These are phyloP conservation scores for Drosophila ironensis DNA, from an alignment of 1,140 invertebrate genomes.

Conservation along the genomic window DNA sequence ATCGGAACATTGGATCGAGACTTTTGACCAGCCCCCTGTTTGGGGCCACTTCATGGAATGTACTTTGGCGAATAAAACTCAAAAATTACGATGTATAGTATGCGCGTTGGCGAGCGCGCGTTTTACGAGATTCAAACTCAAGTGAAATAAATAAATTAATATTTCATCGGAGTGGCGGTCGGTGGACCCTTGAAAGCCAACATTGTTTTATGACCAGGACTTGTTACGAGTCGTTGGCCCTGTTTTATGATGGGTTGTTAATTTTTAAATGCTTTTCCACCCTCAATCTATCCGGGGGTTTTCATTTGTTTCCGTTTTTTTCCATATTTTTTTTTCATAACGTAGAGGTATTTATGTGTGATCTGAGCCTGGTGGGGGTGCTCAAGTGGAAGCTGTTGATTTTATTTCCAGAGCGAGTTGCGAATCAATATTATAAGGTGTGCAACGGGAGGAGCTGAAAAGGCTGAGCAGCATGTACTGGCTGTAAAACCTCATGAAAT, in stretches of 20 bases:
- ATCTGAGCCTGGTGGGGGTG: neutral
- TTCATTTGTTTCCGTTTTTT: neutral
- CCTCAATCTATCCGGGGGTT: neutral
- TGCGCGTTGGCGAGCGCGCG: conserved; percentile 20
- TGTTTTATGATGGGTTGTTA: conserved; percentile 37
- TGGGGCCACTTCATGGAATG: neutral
- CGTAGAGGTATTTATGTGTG: conserved; percentile 28
- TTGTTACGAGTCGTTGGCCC: conserved; percentile 25
- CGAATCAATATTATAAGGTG: conserved; percentile 42
- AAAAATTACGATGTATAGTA: conserved; percentile 65
- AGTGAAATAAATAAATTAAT: conserved; percentile 61
- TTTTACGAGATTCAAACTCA: conserved; percentile 53
- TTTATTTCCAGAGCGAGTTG: conserved; percentile 33
- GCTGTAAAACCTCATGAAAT: conserved; percentile 66
- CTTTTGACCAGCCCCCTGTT: neutral
- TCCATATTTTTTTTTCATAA: neutral
- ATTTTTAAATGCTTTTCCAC: conserved; percentile 59
- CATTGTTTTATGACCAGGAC: conserved; percentile 58
- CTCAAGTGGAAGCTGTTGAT: conserved; percentile 43
- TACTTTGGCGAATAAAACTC: conserved; percentile 11
- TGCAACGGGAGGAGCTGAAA: neutral
- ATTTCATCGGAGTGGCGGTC: conserved; percentile 54
- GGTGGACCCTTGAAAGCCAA: too few species aligned
- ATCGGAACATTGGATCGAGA: conserved; percentile 11
- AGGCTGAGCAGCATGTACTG: conserved; percentile 26